A percentile compares a stretch with the other conserved stretches of the same genome.
These are phyloP conservation scores for Glyptemys insculpta DNA, from an alignment of 2,797 vertebrate genomes.

Conservation along the genomic window DNA sequence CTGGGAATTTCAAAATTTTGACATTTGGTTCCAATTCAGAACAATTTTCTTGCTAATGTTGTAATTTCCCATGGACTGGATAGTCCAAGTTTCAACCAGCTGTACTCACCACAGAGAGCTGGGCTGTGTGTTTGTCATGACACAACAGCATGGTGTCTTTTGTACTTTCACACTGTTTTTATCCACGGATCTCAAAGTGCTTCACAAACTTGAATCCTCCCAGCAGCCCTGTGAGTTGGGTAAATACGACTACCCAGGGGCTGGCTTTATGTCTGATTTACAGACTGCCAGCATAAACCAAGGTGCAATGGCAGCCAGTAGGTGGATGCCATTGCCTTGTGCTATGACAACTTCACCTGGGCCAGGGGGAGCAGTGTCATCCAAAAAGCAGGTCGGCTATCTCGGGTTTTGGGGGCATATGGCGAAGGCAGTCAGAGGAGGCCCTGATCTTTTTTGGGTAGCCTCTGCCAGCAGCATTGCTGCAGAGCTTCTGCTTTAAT, in stretches of 20 bases:
- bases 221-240: neutral
- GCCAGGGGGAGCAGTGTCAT: neutral
- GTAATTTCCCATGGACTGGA: neutral
- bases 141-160: neutral
- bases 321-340: neutral
- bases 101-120: neutral
- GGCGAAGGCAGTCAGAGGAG: neutral
- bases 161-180: neutral
- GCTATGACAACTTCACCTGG: neutral
- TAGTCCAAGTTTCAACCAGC: neutral
- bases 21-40: neutral
- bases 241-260: neutral
- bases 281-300: neutral
- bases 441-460: neutral
- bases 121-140: neutral
- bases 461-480: neutral
- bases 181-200: neutral
- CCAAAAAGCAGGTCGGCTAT: neutral
- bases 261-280: neutral
- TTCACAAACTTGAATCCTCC: neutral
- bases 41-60: neutral
- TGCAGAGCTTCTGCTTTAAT: neutral
- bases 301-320: neutral
- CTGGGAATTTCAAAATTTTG: neutral
- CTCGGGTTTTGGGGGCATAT: neutral